Base-by-base conservation (phyloP, 2,888 invertebrate species). In the Oscheius sp. region DNA sequence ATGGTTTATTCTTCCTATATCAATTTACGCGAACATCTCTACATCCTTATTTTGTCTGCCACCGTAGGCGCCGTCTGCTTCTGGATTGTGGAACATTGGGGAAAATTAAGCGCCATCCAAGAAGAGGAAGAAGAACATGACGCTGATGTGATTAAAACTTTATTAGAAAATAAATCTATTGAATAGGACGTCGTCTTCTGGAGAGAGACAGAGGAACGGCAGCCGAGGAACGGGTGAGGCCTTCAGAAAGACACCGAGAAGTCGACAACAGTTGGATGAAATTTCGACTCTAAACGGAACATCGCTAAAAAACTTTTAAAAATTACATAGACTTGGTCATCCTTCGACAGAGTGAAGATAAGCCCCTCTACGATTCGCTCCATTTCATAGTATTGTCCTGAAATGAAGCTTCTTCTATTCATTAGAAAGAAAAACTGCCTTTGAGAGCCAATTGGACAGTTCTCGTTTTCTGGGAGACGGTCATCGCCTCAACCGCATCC, bases 21-120 rank as follows among this genome's bases (percentile, higher is more conserved):
- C 27, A 29, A 23, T 49, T 53, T 73, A 9, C 41, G 23, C 27
- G 23, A 49, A 25, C 74, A 76, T 35, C 21, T 77, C 16, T 12
- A 43, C 16, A 55, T 74, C 27, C 52, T 75, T 41, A 21, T 53
- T 46, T 23, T 55, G 18, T 43, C 70, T n/a, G 29, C 70, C 35
- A 25, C 71, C 35, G 16, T 74, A 12, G 43, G 35, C 35, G 61
- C 55, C 43, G 21, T 64, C 18, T 72, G 27, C 9, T 72, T 55
- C 23, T 68, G 25, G n/a, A 6, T 53, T n/a, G 72, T 72, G 25
- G 71, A 71, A n/a, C 18, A 27, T 9, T 43, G n/a, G 71, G 71
- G 71, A n/a, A 53, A 69, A 55, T 21, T 61, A 43, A 23, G 3
- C 2, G 23, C 49, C 5, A 49, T 49, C 3, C 6, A 21, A 49